Base-by-base conservation (phyloP, 2,797 vertebrate species). In the Chromobotia macracanthus region DNA sequence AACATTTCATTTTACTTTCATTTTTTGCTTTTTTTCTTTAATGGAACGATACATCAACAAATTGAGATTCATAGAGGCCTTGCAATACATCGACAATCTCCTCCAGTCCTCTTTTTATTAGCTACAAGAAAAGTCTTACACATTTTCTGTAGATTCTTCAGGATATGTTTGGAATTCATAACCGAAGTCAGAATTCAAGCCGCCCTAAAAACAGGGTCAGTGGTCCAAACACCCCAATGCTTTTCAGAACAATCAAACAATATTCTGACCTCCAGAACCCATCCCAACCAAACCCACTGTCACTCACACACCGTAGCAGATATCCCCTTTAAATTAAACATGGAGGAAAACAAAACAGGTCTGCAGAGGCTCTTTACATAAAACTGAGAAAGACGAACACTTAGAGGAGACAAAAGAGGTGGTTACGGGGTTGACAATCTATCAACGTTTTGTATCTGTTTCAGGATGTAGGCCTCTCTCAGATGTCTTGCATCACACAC, bases 21-120 rank as follows among this genome's bases (percentile, higher is more conserved):
- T 41, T 74, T 87, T 87, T 44, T 44, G 41, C 41, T 87, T 73
- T 79, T 82, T 89, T 89, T 80, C 88, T 90, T 92, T 89, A 89
- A 91, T 92, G 92, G 88, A 92, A 91, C 91, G 91, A 92, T 91
- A 93, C 90, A 87, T 90, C 89, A 90, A 93, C 89, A 91, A 92
- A 89, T 86, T 86, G 64, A 84, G 76, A 84, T 81, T 79, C 66
- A 86, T 80, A 78, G 87, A 90, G 95, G 95, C 95, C 95, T 87
- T 80, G 83, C 86, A 84, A 82, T 86, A 91, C 90, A 92, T 88
- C 85, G 61, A 88, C 89, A 89, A 86, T 80, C 65, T 80, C 69
- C 51, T 63, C 66, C 72, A 38, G 25, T 72, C 65, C 66, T 65
- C 50, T 55, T 65, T 31, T 63, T 80, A 87, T 86, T 63, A 89